Conservation (phyloP, 2,113 vertebrate genomes). For the Elephantulus edwardii region DNA sequence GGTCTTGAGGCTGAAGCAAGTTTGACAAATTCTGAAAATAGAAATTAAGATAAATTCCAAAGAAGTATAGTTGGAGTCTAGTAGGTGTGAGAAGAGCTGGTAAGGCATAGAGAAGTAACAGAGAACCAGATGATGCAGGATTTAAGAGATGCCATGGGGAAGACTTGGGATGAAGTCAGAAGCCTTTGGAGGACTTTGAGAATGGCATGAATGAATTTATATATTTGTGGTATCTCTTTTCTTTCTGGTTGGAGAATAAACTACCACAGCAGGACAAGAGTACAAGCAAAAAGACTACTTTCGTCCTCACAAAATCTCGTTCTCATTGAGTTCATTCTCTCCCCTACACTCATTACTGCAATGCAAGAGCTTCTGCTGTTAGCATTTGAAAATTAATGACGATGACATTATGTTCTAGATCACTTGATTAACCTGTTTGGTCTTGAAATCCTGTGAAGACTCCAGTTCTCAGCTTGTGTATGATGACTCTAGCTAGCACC, state of each 20-base stretch:
- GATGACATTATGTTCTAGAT: no score
- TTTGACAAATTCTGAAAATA: neutral
- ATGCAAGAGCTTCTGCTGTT: neutral
- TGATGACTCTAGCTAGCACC: accelerated
- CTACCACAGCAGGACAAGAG: neutral
- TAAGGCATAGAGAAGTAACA: neutral
- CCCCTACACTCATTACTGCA: neutral
- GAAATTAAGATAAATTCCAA: no score
- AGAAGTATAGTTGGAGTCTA: neutral
- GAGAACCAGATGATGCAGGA: neutral
- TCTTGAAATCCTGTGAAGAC: neutral
- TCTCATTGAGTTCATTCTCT: neutral
- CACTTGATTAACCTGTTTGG: neutral
- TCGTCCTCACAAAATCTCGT: neutral
- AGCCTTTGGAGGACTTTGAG: neutral
- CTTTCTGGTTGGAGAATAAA: neutral
- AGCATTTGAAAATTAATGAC: neutral
- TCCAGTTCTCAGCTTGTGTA: neutral
- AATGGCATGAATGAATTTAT: neutral
- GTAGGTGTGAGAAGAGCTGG: neutral
- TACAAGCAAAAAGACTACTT: neutral
- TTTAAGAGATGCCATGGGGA: neutral
- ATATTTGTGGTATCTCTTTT: neutral
- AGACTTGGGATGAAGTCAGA: neutral
- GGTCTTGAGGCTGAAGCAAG: neutral